phyloP scores from a whole-genome alignment of 2,888 invertebrate species.

The Perithous albicinctus region DNA sequence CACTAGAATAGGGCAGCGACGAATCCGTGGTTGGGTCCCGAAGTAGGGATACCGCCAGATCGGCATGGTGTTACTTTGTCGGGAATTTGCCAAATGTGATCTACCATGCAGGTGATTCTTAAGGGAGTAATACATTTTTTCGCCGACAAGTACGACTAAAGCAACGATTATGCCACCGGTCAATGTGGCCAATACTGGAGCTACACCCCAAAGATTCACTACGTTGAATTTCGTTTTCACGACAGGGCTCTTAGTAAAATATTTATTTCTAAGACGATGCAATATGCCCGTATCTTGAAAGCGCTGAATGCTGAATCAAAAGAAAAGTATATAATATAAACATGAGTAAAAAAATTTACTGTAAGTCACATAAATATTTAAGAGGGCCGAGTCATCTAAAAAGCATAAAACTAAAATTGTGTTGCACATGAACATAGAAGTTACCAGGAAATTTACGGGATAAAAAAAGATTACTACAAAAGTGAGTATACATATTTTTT shows the following conservation, averaged over 20 bases:
- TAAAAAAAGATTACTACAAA: no score
- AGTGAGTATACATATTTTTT: no score
- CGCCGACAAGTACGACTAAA: conserved; percentile 69
- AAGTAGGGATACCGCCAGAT: no score
- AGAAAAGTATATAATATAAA: background rate
- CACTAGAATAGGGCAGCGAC: no score
- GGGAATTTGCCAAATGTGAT: background rate
- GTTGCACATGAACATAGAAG: background rate
- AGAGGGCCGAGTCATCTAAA: background rate
- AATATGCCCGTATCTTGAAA: conserved; percentile 75
- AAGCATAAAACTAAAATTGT: background rate
- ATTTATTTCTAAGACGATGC: conserved; percentile 68
- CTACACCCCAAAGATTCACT: conserved; percentile 66
- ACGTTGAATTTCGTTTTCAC: conserved; percentile 1
- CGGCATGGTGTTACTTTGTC: no score
- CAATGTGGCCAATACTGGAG: conserved; percentile 73
- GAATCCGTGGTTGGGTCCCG: no score
- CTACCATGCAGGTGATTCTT: background rate
- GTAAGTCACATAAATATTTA: background rate
- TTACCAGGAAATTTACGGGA: no score
- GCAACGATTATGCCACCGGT: conserved; percentile 69
- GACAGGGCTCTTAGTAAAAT: conserved; percentile 13
- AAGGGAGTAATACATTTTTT: conserved; percentile 58
- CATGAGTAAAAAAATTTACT: background rate
- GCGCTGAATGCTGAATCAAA: conserved; percentile 72